Conservation (phyloP, 2,113 vertebrate genomes). For the Numenius arquata region DNA sequence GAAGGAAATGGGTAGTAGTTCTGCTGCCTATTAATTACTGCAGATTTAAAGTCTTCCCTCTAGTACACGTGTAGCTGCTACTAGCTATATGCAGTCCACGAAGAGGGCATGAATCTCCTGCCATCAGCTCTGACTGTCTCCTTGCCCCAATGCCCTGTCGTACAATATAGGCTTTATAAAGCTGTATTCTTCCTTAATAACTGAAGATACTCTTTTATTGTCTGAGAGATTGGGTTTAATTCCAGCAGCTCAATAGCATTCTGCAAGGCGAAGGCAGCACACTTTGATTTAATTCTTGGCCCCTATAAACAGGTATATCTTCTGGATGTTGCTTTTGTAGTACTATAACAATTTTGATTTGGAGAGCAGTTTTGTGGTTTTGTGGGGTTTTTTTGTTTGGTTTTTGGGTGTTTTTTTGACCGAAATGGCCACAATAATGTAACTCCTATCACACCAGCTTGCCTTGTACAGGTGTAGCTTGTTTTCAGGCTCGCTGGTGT, state of each 20-base stretch:
- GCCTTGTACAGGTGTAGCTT: background rate
- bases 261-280: background rate
- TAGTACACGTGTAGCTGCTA: rapidly evolving
- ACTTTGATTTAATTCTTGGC: background rate
- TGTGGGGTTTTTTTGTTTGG: no score
- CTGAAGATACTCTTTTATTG: background rate
- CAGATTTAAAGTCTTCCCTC: background rate
- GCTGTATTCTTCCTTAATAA: background rate
- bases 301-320: background rate
- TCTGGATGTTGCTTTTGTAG: background rate
- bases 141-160: background rate
- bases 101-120: background rate
- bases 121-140: background rate
- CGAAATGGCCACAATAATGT: background rate
- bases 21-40: background rate
- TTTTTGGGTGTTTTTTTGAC: background rate
- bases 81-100: rapidly evolving
- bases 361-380: background rate
- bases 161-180: background rate
- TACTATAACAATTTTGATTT: background rate
- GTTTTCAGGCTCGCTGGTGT: rapidly evolving
- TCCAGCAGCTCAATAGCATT: background rate
- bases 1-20: background rate
- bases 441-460: background rate
- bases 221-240: background rate